Base-by-base conservation (phyloP, 2,888 invertebrate species). In the Altica lythri region DNA sequence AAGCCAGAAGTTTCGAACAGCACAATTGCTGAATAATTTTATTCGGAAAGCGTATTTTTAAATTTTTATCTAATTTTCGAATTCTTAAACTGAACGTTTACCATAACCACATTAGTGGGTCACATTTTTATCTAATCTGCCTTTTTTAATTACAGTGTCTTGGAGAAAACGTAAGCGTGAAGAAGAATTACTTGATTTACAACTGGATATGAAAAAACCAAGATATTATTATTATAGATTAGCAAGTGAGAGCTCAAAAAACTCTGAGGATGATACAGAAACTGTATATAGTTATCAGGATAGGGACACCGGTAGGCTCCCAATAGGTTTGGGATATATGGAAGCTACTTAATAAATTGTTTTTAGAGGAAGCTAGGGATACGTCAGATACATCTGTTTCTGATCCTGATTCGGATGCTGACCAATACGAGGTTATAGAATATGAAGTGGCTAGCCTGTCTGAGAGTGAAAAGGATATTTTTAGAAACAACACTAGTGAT, bases 281-380 rank as follows among this genome's bases (percentile, higher is more conserved):
- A 85, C 84, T 18, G 75, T 84, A 4, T 78, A 80, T 65, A 86
- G 85, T 66, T 73, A 85, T 12, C 86, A 86, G 68, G 85, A 78
- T 27, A 80, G 79, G 65, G 85, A 86, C 73, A 87, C 86, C 68
- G 86, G 86, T 86, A 79, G 73, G 74, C 57, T 54, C 53, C 58
- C 58, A 53, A 57, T 40, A 57, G 43, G 52, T 30, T 49, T 17
- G 25, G 47, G 29, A 44, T 54, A 44, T 40, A 51, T 42, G 49
- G 54, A 55, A 57, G 42, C 43, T 63, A 47, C 62, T 60, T 64
- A 64, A 67, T 63, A 49, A 55, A 57, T 71, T 63, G 45, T 72
- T 77, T 76, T 62, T 68, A 77, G 77, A 77, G 67, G 58, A 70
- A 40, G 74, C 67, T 38, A 69, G 65, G 53, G 77, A 77, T 63